phyloP scores from a whole-genome alignment of 2,797 vertebrate genomes.

The Loris lydekkerianus region DNA sequence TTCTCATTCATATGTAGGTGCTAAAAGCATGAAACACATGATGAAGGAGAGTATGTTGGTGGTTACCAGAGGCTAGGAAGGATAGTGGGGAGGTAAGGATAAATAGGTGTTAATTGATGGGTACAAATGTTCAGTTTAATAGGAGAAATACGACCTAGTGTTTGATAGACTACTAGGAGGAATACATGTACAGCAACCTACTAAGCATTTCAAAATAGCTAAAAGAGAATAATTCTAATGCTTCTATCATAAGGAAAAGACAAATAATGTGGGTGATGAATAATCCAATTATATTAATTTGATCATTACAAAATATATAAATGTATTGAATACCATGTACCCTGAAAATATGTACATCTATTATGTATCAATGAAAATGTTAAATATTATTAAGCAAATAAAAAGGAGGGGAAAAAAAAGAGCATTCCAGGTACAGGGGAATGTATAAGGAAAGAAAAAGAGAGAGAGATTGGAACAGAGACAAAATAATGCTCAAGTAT shows the following conservation, averaged over 20 bases:
- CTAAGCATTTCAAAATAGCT: not conserved
- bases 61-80: not conserved
- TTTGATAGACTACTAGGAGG: not conserved
- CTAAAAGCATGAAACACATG: not conserved
- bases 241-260: not conserved
- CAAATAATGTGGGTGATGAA: not conserved
- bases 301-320: not conserved
- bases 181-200: not conserved
- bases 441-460: not conserved
- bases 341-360: not conserved
- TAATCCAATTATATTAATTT: not conserved
- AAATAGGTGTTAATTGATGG: not conserved
- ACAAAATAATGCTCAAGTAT: not conserved
- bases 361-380: not conserved
- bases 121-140: not conserved
- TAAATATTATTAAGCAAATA: not conserved
- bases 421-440: not conserved
- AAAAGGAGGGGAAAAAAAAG: constrained; percentile 3
- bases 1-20: not conserved
- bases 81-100: not conserved
- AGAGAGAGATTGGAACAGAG: not conserved
- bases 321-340: not conserved
- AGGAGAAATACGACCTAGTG: not conserved
- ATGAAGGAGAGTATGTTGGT: not conserved
- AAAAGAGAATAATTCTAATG: not conserved